Evolutionary conservation across 2,797 vertebrate species (phyloP).

Genomic region (Clarias fuscus): DNA sequence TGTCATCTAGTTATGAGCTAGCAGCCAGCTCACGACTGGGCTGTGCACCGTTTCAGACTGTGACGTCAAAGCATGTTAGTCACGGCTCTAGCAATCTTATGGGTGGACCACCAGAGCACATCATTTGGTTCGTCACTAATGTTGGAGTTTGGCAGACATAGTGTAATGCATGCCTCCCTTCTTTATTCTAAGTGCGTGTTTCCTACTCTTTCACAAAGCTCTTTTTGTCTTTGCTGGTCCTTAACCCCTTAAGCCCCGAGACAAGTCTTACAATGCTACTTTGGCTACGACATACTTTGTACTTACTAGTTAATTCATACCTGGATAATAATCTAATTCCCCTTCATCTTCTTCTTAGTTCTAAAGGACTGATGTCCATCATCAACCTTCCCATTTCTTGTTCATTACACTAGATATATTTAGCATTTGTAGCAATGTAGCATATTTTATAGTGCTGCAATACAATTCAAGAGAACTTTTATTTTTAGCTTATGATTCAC

Average conservation of each 20-base stretch:
- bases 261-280: not conserved
- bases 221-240: not conserved
- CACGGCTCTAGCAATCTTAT: conserved; percentile 29
- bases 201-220: not conserved
- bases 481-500: not conserved
- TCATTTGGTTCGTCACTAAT: conserved; percentile 28
- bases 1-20: conserved; percentile 2
- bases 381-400: not conserved
- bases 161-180: conserved; percentile 27
- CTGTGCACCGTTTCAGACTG: conserved; percentile 22
- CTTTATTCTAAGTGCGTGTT: conserved; percentile 2
- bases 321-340: not conserved
- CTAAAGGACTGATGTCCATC: not conserved
- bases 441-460: not conserved
- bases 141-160: conserved; percentile 27
- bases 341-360: not conserved
- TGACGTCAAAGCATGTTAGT: conserved; percentile 40
- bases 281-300: not conserved
- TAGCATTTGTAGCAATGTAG: not conserved
- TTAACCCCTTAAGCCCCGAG: not conserved
- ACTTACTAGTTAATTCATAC: not conserved
- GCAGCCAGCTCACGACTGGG: conserved; percentile 15
- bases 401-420: not conserved
- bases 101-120: conserved; percentile 36
- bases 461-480: not conserved